Conservation (phyloP, 2,113 vertebrate genomes). For the Scatophagus argus region DNA sequence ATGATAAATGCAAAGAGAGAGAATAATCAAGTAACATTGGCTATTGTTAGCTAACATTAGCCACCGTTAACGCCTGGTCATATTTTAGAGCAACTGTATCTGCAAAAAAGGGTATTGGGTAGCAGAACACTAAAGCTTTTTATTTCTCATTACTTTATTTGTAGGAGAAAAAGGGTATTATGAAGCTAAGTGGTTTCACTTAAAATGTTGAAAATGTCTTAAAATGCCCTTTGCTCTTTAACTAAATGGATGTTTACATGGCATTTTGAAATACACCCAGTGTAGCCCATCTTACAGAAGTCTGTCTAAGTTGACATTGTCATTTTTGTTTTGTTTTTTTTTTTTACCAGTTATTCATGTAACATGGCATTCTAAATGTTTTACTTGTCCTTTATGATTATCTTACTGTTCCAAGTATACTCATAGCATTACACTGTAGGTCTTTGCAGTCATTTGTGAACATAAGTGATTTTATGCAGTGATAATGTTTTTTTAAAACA, state of each 20-base stretch:
- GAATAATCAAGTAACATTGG: background rate
- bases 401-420: background rate
- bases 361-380: slow-evolving; percentile 19
- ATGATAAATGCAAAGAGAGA: background rate
- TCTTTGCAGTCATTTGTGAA: background rate
- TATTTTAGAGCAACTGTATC: background rate
- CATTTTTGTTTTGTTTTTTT: too few relatives aligned
- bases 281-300: background rate
- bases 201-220: background rate
- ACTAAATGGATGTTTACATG: background rate
- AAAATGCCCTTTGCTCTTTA: background rate
- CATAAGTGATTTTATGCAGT: background rate
- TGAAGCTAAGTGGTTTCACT: background rate
- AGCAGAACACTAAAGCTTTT: too few relatives aligned
- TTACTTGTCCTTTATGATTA: background rate
- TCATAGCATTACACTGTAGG: background rate
- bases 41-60: background rate
- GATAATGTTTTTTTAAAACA: background rate
- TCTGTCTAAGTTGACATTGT: too few relatives aligned
- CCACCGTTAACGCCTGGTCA: background rate
- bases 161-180: background rate
- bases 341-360: background rate
- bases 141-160: background rate
- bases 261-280: background rate
- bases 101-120: too few relatives aligned